A percentile compares a stretch with the other conserved stretches of the same genome.
These are phyloP conservation scores for Burhinus bistriatus DNA, from an alignment of 2,113 vertebrate species.

Conservation along the genomic window DNA sequence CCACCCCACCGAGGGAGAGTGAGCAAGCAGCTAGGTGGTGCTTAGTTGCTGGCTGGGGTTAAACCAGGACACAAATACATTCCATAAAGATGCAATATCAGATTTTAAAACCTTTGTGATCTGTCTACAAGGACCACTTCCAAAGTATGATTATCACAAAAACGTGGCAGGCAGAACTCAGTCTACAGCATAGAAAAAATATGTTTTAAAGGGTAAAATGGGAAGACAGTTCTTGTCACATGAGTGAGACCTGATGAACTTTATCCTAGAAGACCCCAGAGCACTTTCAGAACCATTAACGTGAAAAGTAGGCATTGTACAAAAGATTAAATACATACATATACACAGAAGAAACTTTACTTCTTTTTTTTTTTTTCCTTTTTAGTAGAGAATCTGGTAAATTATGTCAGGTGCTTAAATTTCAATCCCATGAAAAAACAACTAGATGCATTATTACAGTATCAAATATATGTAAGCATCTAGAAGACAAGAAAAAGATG, in stretches of 20 bases:
- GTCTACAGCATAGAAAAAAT: neutral
- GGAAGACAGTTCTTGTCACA: neutral
- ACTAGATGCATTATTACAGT: neutral
- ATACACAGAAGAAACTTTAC: neutral
- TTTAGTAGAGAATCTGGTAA: neutral
- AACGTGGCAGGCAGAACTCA: neutral
- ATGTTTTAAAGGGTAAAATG: neutral
- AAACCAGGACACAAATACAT: neutral
- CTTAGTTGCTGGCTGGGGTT: neutral
- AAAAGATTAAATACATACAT: neutral
- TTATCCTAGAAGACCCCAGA: neutral
- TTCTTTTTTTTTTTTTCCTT: no score
- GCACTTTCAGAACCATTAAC: neutral
- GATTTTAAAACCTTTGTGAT: neutral
- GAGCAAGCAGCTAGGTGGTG: neutral
- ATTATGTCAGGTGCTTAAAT: neutral
- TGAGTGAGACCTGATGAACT: neutral
- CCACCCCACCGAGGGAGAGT: neutral
- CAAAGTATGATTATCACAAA: neutral
- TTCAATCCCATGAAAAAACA: neutral
- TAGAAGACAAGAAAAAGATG: neutral
- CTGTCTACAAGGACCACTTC: neutral
- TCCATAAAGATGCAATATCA: neutral
- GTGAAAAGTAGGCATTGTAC: neutral
- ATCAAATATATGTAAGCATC: neutral